A percentile compares a stretch with the other conserved stretches of the same genome.
Conservation (phyloP, 2,888 invertebrate species). For the Brenthis hecate region DNA sequence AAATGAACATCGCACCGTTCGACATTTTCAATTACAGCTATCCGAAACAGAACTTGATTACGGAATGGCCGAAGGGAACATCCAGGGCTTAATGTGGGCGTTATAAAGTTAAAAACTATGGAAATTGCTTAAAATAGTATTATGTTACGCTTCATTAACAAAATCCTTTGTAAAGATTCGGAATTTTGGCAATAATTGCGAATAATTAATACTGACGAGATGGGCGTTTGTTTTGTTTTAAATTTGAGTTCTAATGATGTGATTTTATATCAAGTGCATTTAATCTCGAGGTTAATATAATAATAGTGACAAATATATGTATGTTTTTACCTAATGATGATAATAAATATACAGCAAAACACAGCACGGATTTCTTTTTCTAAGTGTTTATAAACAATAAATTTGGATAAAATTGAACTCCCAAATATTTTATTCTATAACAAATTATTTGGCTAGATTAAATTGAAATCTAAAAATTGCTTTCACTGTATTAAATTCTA, state of each 20-base stretch:
- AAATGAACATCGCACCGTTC: slow-evolving; percentile 77
- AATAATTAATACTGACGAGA: not conserved
- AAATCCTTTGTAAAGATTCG: slow-evolving; percentile 5
- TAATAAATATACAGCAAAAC: no score
- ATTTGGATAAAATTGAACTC: no score
- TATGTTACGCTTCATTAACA: slow-evolving; percentile 18
- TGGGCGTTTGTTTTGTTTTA: not conserved
- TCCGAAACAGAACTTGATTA: slow-evolving; percentile 67
- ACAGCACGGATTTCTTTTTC: no score
- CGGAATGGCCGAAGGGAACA: slow-evolving; percentile 62
- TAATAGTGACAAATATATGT: no score
- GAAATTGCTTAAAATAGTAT: slow-evolving; percentile 42
- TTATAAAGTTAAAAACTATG: slow-evolving; percentile 64
- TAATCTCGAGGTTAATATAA: no score
- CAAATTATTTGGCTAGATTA: no score
- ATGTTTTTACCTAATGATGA: no score
- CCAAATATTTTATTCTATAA: no score
- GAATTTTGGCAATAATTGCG: slow-evolving; percentile 7
- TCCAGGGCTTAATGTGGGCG: slow-evolving; percentile 56
- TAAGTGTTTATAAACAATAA: no score
- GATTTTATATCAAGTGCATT: not conserved
- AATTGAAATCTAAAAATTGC: no score
- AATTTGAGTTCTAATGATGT: not conserved
- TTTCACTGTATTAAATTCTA: no score
- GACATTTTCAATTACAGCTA: slow-evolving; percentile 78